A percentile compares a stretch with the other conserved stretches of the same genome.
Evolutionary conservation across 2,888 invertebrate species (phyloP).

Genomic region (Branchellion lobata): DNA sequence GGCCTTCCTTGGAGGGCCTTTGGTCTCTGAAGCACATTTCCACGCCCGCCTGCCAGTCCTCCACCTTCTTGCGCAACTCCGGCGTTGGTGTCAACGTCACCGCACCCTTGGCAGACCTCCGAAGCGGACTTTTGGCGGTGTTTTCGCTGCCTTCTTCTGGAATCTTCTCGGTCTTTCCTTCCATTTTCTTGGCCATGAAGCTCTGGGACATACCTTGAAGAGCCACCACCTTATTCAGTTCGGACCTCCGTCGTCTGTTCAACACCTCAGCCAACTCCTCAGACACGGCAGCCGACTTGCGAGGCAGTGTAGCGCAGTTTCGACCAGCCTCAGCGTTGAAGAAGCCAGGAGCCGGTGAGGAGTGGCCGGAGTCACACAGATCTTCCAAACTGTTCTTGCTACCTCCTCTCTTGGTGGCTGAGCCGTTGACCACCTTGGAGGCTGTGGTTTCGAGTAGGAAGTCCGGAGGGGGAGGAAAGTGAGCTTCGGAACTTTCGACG

Average conservation of each 20-base stretch:
- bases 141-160: slow-evolving; percentile 9
- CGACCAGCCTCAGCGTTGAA: slow-evolving; percentile 69
- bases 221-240: not conserved
- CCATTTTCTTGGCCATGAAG: not conserved
- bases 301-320: slow-evolving; percentile 92
- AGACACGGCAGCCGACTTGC: slow-evolving; percentile 93
- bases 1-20: slow-evolving; percentile 25
- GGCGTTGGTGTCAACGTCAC: slow-evolving; percentile 49
- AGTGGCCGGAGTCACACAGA: slow-evolving; percentile 46
- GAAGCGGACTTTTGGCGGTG: slow-evolving; percentile 46
- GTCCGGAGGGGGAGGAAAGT: slow-evolving; percentile 50
- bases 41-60: slow-evolving; percentile 52
- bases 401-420: not conserved
- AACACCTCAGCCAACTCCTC: slow-evolving; percentile 31
- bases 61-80: slow-evolving; percentile 52
- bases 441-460: slow-evolving; percentile 36
- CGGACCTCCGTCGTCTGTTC: not conserved
- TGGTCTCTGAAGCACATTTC: slow-evolving; percentile 43
- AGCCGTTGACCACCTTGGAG: slow-evolving; percentile 36
- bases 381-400: slow-evolving; percentile 7
- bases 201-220: not conserved
- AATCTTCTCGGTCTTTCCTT: slow-evolving; percentile 15
- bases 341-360: slow-evolving; percentile 35
- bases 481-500: slow-evolving; percentile 48
- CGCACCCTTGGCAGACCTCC: slow-evolving; percentile 30